Evolutionary conservation across 2,888 invertebrate species (phyloP).

Genomic region (Sinhomidia bicolor): DNA sequence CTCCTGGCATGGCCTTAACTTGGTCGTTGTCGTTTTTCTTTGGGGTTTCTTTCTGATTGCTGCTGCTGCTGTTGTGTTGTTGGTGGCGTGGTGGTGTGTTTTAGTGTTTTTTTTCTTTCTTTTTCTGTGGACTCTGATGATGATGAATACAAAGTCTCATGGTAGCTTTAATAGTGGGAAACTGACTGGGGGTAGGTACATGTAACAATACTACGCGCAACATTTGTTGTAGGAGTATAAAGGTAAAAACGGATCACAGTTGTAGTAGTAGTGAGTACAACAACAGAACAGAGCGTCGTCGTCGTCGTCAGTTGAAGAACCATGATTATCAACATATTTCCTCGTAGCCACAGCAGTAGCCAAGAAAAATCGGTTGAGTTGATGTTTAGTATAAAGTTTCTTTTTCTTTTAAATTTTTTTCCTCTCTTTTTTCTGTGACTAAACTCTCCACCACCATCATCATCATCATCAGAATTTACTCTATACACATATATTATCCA

Average conservation of each 20-base stretch:
- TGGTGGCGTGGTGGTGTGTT: conserved; percentile 45
- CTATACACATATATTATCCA: neutral
- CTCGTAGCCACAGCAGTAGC: conserved; percentile 25
- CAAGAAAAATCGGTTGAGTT: conserved; percentile 37
- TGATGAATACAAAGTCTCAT: neutral
- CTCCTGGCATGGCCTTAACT: conserved; percentile 26
- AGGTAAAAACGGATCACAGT: conserved; percentile 33
- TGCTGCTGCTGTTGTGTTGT: neutral
- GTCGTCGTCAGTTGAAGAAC: neutral
- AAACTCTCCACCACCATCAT: too few species aligned
- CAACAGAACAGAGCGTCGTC: conserved; percentile 34
- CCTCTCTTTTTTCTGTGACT: conserved; percentile 43
- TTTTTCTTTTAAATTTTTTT: neutral
- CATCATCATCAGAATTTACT: conserved; percentile 23
- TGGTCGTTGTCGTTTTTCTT: conserved; percentile 25
- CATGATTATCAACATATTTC: neutral
- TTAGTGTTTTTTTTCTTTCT: too few species aligned
- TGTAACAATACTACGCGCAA: neutral
- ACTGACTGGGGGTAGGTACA: conserved; percentile 17
- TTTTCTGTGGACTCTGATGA: neutral
- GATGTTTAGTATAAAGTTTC: conserved; percentile 30
- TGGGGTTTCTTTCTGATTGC: conserved; percentile 21
- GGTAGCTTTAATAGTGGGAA: conserved; percentile 60
- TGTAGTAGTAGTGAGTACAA: neutral
- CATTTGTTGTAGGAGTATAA: conserved; percentile 59